phyloP scores from a whole-genome alignment of 2,888 invertebrate species.

The Noctua janthe region DNA sequence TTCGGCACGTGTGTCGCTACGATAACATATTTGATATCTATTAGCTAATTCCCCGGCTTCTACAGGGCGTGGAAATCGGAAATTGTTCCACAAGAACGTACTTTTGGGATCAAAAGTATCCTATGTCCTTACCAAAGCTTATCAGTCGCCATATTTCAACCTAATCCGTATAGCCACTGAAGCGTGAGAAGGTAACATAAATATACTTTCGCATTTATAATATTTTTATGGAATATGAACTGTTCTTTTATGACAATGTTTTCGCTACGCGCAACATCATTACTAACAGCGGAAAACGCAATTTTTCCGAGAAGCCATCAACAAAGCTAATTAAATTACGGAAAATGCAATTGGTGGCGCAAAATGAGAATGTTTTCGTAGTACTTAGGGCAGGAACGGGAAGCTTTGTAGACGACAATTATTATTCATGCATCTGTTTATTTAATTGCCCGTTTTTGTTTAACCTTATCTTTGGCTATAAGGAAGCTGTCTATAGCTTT shows the following conservation, averaged over 20 bases:
- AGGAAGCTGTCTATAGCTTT: conserved; percentile 11
- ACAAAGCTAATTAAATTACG: conserved; percentile 55
- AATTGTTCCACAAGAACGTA: neutral
- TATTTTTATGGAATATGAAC: neutral
- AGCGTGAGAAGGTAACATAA: neutral
- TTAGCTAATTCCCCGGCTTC: neutral
- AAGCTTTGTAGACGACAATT: conserved; percentile 25
- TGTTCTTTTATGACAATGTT: neutral
- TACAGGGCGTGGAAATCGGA: neutral
- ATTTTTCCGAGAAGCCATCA: conserved; percentile 39
- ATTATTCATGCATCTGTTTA: conserved; percentile 32
- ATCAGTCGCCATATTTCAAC: neutral
- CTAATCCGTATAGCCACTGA: neutral
- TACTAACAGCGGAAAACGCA: conserved; percentile 16
- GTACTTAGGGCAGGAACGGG: neutral
- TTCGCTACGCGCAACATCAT: neutral
- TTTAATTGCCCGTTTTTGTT: neutral
- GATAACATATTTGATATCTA: neutral
- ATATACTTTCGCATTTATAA: neutral
- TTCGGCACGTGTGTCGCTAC: neutral
- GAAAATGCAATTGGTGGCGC: conserved; percentile 53
- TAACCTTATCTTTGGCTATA: conserved; percentile 15
- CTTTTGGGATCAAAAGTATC: neutral
- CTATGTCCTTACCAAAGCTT: neutral
- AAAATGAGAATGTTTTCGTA: conserved; percentile 47